phyloP scores from a whole-genome alignment of 2,888 invertebrate species.

The Dusona sp. region DNA sequence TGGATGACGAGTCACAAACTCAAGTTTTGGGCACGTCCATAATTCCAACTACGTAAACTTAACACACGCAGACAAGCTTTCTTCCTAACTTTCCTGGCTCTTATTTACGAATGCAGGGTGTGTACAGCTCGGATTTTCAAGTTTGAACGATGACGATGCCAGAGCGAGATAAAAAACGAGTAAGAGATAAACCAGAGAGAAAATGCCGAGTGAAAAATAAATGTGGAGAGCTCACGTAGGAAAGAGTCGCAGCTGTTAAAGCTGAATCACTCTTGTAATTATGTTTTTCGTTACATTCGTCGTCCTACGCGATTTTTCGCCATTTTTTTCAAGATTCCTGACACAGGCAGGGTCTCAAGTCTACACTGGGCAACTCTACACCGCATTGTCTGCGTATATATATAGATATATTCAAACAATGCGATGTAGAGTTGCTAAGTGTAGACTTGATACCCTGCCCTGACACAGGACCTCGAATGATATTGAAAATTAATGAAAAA shows the following conservation, averaged over 20 bases:
- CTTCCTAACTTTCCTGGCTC: conserved; percentile 16
- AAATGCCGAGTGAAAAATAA: conserved; percentile 30
- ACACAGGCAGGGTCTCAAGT: too few species aligned
- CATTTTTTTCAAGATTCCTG: background rate
- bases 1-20: conserved; percentile 45
- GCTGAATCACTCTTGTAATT: conserved; percentile 35
- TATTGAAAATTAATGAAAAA: background rate
- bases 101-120: conserved; percentile 20
- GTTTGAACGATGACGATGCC: conserved; percentile 50
- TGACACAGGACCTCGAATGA: background rate
- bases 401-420: too few species aligned
- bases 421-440: too few species aligned
- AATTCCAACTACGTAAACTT: conserved; percentile 27
- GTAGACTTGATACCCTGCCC: too few species aligned
- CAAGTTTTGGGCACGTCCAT: conserved; percentile 39
- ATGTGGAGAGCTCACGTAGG: background rate
- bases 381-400: too few species aligned
- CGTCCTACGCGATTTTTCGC: conserved; percentile 16
- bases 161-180: background rate
- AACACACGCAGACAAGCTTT: conserved; percentile 15
- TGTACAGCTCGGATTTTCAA: conserved; percentile 31
- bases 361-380: too few species aligned
- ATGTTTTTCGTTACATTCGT: background rate
- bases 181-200: background rate
- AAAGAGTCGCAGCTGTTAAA: conserved; percentile 22